Evolutionary conservation across 2,888 invertebrate genomes (phyloP), one percentile per base, ranked within the genome.

Genomic region (Acleris holmiana): DNA sequence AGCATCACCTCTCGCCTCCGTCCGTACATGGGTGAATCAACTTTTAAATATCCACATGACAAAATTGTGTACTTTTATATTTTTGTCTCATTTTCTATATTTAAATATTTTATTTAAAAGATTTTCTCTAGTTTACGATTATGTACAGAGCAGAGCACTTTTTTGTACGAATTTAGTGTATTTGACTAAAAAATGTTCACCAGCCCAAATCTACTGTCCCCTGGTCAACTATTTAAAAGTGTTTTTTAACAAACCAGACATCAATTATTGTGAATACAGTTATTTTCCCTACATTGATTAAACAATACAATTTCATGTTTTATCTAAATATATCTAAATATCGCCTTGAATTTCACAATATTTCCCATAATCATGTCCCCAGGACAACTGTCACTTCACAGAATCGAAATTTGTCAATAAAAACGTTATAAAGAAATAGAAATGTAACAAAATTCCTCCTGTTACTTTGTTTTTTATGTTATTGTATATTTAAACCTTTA

Each of bases 271-370:
- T 49, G 21, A 49, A 50, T n/a, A 50, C 29, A 50, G 25, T 50
- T 50, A 50, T 50, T 50, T 50, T 50, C 4, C 25, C 25, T 50
- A 25, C 50, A 50, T 50, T 50, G 25, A 50, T 50, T 50, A 50
- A 50, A 50, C 50, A 50, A 50, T 50, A 50, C n/a, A 50, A n/a
- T 50, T 29, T 50, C 50, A 50, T 50, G 25, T 50, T 50, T 50
- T 50, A 50, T 50, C 50, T 50, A 25, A n/a, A 51, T n/a, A 29
- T 29, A 51, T 51, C n/a, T 15, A 15, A 51, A 51, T 51, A 51
- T 51, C 29, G 4, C 51, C 25, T n/a, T 25, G 29, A 51, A 51
- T 51, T 25, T 51, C 51, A 29, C 51, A 51, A 51, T 29, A 29
- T 29, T 29, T 29, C 29, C 29, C 29, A 8, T 29, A 10, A 29